Conservation (phyloP, 2,888 invertebrate genomes). For the Caenorhabditis angaria region DNA sequence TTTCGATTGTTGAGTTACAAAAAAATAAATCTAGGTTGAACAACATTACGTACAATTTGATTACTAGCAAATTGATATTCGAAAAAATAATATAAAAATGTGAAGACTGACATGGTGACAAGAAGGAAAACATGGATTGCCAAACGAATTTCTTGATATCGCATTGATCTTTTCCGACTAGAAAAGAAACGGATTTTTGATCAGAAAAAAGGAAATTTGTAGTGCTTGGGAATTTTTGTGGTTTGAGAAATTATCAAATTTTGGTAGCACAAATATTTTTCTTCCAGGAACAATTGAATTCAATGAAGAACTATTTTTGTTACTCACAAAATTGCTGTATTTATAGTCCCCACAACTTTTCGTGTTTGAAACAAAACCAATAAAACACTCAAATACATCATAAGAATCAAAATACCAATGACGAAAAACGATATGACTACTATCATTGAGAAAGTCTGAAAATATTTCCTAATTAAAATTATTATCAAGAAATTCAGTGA, state of each 20-base stretch:
- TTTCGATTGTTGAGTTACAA: neutral
- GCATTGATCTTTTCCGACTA: conserved; percentile 13
- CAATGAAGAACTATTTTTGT: neutral
- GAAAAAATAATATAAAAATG: conserved; percentile 23
- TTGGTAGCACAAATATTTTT: too few relatives aligned
- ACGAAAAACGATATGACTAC: conserved; percentile 16
- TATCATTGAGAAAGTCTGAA: conserved; percentile 23
- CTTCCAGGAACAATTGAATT: neutral
- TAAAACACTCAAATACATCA: conserved; percentile 19
- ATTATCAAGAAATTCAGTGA: neutral
- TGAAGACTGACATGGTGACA: conserved; percentile 14
- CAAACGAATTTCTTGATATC: conserved; percentile 25
- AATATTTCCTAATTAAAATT: too few relatives aligned
- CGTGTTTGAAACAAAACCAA: conserved; percentile 12
- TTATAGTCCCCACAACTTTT: neutral
- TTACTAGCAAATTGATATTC: conserved; percentile 12
- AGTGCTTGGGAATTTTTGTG: too few relatives aligned
- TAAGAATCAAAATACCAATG: neutral
- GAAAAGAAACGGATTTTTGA: neutral
- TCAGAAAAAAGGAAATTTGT: too few relatives aligned
- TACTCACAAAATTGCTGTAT: neutral
- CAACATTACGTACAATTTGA: conserved; percentile 12
- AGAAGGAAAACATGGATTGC: conserved; percentile 25
- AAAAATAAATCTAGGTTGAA: too few relatives aligned
- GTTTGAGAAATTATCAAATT: too few relatives aligned